Evolutionary conservation across 2,797 vertebrate genomes (phyloP), one percentile per base, ranked within the genome.

Genomic region (Dendrocincla fuliginosa): DNA sequence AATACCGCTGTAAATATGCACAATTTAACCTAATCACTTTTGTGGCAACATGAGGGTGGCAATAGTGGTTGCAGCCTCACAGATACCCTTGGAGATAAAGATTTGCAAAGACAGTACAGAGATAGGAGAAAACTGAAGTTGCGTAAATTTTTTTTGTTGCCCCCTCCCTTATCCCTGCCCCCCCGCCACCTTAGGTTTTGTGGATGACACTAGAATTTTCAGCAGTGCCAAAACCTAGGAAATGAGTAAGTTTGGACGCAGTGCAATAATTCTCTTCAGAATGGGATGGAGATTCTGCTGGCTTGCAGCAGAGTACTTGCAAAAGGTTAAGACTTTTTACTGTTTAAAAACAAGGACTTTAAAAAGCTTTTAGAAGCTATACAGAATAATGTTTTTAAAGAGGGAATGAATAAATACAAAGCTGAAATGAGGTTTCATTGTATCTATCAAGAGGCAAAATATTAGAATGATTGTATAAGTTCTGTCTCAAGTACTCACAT

Each of bases 191-290:
- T 78, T 49, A 13, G 70, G 18, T 85, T 83, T 37, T 70, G 47
- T 87, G 84, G 57, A 87, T 75, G 93, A 89, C 79, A 41, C 49
- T 89, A 60, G 87, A 78, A 63, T 85, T 85, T 23, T 17, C n/a
- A 61, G 13, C 44, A 2, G 7, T 92, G 87, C 91, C 89, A 93
- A 95, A 94, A 87, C 30, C 55, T 75, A 87, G 79, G 79, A 89
- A 85, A 46, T 83, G 83, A 90, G 65, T 89, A 91, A 96, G 50
- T 81, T 86, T 89, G 93, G 86, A 89, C 61, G 84, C 5, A 0
- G 1, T 70, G 82, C 56, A 78, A 6, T 80, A 85, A 93, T 83
- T 92, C 60, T 80, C 52, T 64, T 75, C 59, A 71, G 81, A 81
- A 50, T 0, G 2, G 85, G 90, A 78, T 0, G 47, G 79, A 64